phyloP scores from a whole-genome alignment of 2,797 vertebrate genomes.

The Erithacus rubecula region DNA sequence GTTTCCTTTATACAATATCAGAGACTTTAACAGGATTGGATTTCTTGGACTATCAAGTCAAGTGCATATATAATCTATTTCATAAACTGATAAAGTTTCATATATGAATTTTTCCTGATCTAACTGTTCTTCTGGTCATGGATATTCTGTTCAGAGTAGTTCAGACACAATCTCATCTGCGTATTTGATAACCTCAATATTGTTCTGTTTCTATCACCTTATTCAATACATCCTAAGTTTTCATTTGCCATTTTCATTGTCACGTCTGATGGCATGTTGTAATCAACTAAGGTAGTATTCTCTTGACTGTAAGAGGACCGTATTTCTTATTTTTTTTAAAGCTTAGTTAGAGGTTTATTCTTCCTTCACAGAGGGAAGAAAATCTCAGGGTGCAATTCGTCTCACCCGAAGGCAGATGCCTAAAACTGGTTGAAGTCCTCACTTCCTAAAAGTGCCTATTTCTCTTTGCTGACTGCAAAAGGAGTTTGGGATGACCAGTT shows the following conservation, averaged over 20 bases:
- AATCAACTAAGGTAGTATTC: not conserved
- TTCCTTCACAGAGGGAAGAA: not conserved
- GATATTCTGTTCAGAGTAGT: not conserved
- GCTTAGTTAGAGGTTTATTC: not conserved
- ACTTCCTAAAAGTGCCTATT: not conserved
- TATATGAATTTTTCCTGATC: not conserved
- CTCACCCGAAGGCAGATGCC: not conserved
- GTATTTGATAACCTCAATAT: not conserved
- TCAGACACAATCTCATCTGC: not conserved
- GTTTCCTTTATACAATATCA: not conserved
- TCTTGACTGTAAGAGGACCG: not conserved
- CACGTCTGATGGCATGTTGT: not conserved
- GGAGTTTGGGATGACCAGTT: not conserved
- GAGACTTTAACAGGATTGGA: not conserved
- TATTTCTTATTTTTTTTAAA: not conserved
- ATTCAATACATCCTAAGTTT: not conserved
- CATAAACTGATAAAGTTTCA: not conserved
- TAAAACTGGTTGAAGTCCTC: not conserved
- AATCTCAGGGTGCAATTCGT: not conserved
- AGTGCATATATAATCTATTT: not conserved
- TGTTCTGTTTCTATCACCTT: not conserved
- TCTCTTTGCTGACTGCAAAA: not conserved
- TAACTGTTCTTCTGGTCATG: not conserved
- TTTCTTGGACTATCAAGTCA: not conserved
- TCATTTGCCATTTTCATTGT: not conserved